A percentile compares a stretch with the other conserved stretches of the same genome.
Evolutionary conservation across 92 coral and sea anemone genomes (phyloP).

Genomic region (Porites lobata): DNA sequence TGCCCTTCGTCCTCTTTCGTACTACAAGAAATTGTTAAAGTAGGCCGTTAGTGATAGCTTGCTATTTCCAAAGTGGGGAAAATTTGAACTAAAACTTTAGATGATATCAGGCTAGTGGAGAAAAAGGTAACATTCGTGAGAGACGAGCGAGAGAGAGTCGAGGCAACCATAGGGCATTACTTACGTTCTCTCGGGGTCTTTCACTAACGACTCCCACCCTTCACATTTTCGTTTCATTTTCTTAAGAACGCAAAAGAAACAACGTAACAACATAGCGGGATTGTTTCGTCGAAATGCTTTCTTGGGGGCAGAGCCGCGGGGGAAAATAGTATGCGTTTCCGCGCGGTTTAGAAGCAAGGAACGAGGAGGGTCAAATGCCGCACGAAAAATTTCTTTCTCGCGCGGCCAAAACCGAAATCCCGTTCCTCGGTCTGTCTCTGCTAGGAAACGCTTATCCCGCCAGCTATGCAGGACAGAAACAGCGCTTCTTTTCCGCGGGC

Average conservation of each 20-base stretch:
- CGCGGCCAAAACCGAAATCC: no score
- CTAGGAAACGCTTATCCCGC: background rate
- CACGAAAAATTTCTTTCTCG: background rate
- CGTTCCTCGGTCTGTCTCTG: no score
- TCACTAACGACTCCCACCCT: slow-evolving; percentile 13
- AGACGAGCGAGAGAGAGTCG: slow-evolving; percentile 16
- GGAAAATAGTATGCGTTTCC: slow-evolving; percentile 7
- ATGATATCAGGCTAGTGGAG: slow-evolving; percentile 2
- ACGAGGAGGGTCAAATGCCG: background rate
- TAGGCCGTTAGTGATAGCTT: background rate
- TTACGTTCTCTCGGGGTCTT: slow-evolving; percentile 20
- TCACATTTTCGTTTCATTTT: slow-evolving; percentile 5
- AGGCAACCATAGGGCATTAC: slow-evolving; percentile 10
- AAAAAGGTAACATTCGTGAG: background rate
- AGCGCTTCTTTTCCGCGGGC: background rate
- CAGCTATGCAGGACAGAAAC: slow-evolving; percentile 4
- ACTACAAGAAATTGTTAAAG: background rate
- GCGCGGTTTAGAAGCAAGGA: background rate
- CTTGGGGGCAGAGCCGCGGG: background rate
- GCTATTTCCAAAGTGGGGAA: background rate
- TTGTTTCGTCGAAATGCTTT: background rate
- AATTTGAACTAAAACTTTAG: background rate
- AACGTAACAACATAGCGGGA: slow-evolving; percentile 15
- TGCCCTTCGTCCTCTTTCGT: slow-evolving; percentile 36
- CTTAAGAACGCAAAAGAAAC: slow-evolving; percentile 32